These are phyloP conservation scores for Trissolcus basalis DNA, from an alignment of 1,140 invertebrate genomes.

Conservation along the genomic window DNA sequence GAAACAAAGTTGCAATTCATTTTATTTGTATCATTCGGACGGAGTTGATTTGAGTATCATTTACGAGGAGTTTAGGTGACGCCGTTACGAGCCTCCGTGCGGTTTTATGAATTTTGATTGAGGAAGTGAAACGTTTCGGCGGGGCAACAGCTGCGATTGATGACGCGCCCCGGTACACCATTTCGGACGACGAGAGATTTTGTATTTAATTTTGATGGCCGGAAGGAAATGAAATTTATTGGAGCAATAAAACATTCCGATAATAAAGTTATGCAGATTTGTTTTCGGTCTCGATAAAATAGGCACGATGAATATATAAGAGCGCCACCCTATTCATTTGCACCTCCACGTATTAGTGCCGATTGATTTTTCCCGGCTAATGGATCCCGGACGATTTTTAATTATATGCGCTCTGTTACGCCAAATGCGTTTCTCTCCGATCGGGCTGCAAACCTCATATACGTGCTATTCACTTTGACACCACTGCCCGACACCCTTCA, in stretches of 20 bases:
- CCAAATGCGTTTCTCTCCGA: constrained; percentile 19
- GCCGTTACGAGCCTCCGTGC: constrained; percentile 22
- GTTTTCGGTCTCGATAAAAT: constrained; percentile 8
- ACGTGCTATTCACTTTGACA: constrained; percentile 54
- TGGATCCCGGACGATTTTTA: constrained; percentile 42
- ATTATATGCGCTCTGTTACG: constrained; percentile 47
- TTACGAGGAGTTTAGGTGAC: constrained; percentile 35
- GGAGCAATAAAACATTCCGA: constrained; percentile 20
- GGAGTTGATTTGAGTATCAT: background rate
- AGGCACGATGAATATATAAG: constrained; percentile 7
- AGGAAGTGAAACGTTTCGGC: constrained; percentile 19
- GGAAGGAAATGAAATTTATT: constrained; percentile 41
- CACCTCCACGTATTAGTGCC: background rate
- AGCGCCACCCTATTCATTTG: no score
- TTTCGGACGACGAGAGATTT: constrained; percentile 27
- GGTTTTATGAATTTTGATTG: constrained; percentile 51
- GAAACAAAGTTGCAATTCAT: background rate
- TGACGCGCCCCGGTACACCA: constrained; percentile 9
- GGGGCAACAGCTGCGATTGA: constrained; percentile 38
- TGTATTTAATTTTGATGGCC: constrained; percentile 43
- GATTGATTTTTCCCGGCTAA: constrained; percentile 14
- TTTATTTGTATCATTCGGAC: background rate
- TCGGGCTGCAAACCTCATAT: constrained; percentile 38
- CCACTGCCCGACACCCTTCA: constrained; percentile 47
- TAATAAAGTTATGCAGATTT: constrained; percentile 25